Percentiles rank a stretch among this genome's conserved stretches.
phyloP scores from a whole-genome alignment of 2,113 vertebrate species.

The Pyxicephalus adspersus region DNA sequence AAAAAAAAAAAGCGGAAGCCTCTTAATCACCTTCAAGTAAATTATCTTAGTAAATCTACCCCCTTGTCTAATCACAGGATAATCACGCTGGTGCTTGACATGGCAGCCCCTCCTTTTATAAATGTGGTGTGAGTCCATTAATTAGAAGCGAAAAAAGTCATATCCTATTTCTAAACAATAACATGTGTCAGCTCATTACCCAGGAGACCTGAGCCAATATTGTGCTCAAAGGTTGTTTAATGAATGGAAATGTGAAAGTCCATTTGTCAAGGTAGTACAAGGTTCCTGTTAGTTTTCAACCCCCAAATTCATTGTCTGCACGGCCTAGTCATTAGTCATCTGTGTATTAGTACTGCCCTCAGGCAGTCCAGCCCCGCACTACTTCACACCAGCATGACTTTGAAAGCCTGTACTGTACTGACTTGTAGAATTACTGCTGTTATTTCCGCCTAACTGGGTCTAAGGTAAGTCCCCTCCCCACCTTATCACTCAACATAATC shows the following conservation, averaged over 20 bases:
- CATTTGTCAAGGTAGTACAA: constrained; percentile 90
- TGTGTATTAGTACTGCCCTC: constrained; percentile 83
- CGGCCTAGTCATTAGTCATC: constrained; percentile 94
- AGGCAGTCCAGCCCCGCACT: constrained; percentile 76
- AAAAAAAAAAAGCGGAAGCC: constrained; percentile 31
- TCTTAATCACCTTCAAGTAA: constrained; percentile 36
- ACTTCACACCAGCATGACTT: constrained; percentile 76
- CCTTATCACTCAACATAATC: constrained; percentile 76
- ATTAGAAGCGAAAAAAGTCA: constrained; percentile 77
- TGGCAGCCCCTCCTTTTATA: constrained; percentile 35
- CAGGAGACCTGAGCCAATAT: constrained; percentile 75
- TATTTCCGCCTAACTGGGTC: constrained; percentile 77
- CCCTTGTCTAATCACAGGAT: constrained; percentile 42
- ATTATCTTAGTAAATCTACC: constrained; percentile 46
- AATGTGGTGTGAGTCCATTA: constrained; percentile 47
- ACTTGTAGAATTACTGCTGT: constrained; percentile 78
- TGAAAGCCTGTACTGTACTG: constrained; percentile 74
- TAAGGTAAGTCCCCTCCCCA: constrained; percentile 79
- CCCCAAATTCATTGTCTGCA: constrained; percentile 92
- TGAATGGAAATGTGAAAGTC: constrained; percentile 87
- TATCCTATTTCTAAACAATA: constrained; percentile 68
- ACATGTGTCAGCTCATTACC: constrained; percentile 70
- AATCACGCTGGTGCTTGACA: constrained; percentile 39
- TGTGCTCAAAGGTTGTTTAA: constrained; percentile 88
- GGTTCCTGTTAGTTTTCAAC: constrained; percentile 79